These are phyloP conservation scores for Heterotis niloticus DNA, from an alignment of 2,113 vertebrate genomes.

Conservation along the genomic window DNA sequence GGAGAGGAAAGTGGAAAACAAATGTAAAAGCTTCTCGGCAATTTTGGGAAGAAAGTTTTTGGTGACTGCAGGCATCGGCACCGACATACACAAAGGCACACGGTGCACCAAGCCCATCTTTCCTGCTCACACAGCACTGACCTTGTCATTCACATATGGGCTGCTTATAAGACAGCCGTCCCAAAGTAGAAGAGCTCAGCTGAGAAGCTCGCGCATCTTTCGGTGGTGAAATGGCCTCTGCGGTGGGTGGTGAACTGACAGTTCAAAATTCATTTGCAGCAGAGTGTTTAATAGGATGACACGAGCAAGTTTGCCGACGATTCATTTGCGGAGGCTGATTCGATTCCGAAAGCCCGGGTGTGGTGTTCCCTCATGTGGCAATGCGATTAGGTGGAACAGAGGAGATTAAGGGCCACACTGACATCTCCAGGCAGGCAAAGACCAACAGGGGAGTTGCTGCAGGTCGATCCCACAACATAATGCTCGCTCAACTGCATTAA, in stretches of 20 bases:
- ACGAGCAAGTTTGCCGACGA: background rate
- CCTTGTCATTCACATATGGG: background rate
- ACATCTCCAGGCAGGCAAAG: background rate
- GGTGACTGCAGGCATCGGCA: too few species aligned
- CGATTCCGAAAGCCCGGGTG: background rate
- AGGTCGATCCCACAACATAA: background rate
- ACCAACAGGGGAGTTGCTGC: background rate
- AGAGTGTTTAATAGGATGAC: conserved; percentile 10
- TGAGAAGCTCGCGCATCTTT: background rate
- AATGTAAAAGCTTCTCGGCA: too few species aligned
- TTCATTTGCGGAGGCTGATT: conserved; percentile 9
- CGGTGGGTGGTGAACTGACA: background rate
- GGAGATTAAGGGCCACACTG: background rate
- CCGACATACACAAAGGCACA: too few species aligned
- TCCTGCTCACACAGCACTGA: too few species aligned
- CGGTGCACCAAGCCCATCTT: too few species aligned
- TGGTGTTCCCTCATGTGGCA: background rate
- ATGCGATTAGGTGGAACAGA: background rate
- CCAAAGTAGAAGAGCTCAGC: too few species aligned
- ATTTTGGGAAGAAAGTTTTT: too few species aligned
- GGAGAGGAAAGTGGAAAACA: too few species aligned
- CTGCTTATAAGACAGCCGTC: background rate
- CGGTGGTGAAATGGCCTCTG: background rate
- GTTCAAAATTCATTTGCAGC: background rate
- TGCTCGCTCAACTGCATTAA: background rate